Evolutionary conservation across 2,113 vertebrate species (phyloP).

Genomic region (Apaloderma vittatum): DNA sequence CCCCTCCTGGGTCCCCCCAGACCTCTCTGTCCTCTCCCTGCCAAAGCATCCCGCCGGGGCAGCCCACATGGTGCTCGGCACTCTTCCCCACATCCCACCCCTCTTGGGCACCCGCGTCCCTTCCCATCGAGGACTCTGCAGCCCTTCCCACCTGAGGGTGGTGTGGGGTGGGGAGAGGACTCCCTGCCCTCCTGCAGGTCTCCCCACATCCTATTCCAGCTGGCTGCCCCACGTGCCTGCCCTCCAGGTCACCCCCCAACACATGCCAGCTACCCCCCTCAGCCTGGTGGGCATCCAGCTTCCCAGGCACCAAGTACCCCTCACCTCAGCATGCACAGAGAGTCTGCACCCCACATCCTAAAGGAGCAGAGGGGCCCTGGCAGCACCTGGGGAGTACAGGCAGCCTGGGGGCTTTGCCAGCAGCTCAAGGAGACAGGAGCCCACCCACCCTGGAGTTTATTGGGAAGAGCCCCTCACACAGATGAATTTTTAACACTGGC

Average conservation of each 20-base stretch:
- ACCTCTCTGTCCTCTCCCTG: background rate
- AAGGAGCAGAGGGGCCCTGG: background rate
- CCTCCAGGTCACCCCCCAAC: background rate
- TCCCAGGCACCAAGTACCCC: background rate
- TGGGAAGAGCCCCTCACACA: background rate
- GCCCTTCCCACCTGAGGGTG: background rate
- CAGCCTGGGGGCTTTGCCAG: background rate
- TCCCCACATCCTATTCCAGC: background rate
- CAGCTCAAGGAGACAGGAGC: background rate
- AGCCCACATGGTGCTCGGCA: background rate
- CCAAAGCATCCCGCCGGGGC: too few species aligned
- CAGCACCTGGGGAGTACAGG: background rate
- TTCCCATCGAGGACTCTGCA: background rate
- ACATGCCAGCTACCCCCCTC: background rate
- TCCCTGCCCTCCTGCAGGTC: background rate
- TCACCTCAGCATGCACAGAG: fast-evolving
- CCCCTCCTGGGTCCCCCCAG: too few species aligned
- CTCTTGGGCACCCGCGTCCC: background rate
- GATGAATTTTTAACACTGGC: background rate
- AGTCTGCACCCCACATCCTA: fast-evolving
- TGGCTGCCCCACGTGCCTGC: background rate
- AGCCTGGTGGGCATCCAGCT: background rate
- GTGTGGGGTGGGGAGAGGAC: too few species aligned
- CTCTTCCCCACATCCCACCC: background rate
- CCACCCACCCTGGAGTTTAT: background rate